Base-by-base conservation (phyloP, 2,113 vertebrate genomes). In the Puntigrus tetrazona region DNA sequence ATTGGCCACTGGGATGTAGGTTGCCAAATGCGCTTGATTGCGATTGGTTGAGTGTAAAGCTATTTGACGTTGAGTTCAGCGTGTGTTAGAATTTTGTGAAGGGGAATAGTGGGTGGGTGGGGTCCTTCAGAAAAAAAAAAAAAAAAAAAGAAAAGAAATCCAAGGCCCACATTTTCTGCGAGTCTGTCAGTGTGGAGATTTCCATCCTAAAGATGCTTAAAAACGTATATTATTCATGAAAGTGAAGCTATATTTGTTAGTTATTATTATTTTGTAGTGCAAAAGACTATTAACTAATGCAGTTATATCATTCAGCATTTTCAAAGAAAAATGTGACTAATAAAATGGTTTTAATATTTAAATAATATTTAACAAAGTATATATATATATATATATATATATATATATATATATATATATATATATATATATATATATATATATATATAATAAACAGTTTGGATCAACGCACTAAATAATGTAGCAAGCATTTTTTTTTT, bases 1-100 rank as follows among this genome's bases (percentile, higher is more conserved):
- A 94, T 94, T 94, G 93, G 94, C 87, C 90, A 82, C 20, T 34
- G 78, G 20, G 77, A 87, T 82, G 91, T 91, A 90, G 90, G 72
- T 92, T 91, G 92, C 92, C 91, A 83, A 89, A 88, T 75, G 65
- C 76, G 20, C 29, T 1, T 13, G 45, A 70, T 65, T 83, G 57
- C 83, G 79, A 94, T 94, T 94, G 93, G 93, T 67, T 67, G 75
- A 36, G 38, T 8, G 29, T n/a, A 18, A 76, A 29, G 70, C 70
- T 41, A 43, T 70, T 83, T 47, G 82, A 38, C 16, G 73, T 27
- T 16, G 69, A 75, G 34, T 34, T 59, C n/a, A 65, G 13, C 13
- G 88, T 92, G 91, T 63, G 70, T 63, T 43, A 83, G 61, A 78
- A 92, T 92, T 91, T 88, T 90, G 81, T 57, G 65, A 73, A 50